Evolutionary conservation across 2,797 vertebrate species (phyloP), one percentile per base, ranked within the genome.

Genomic region (Heterohyrax brucei): DNA sequence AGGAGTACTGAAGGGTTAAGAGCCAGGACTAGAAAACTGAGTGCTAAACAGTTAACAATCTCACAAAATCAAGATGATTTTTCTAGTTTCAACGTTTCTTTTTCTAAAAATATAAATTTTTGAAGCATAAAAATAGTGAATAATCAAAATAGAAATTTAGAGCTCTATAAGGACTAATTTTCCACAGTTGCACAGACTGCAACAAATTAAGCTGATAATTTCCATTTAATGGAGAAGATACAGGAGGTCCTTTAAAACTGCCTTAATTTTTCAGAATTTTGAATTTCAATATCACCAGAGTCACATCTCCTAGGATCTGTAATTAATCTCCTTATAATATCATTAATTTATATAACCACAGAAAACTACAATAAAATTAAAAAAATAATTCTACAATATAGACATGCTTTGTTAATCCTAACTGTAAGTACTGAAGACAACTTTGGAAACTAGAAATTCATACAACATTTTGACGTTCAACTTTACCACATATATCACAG

Each of bases 231-330:
- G 59, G 62, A 61, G 12, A 88, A 84, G 64, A 89, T 75, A 78
- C 3, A 86, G 61, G 44, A 91, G 46, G 64, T 5, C 44, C 33
- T 88, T 64, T 87, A 21, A 93, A 70, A 28, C 13, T 89, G 33
- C 46, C 78, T 88, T 59, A 61, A 39, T 68, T 92, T 94, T 96
- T 72, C 59, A 79, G 79, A 75, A 81, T 77, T 94, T 66, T 59
- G 12, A 24, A 59, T 89, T 80, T 95, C 4, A 39, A 1, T 62
- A 77, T 81, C 85, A 68, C 39, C 14, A 2, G 10, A 62, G 81
- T 53, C 22, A 12, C 4, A 39, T 48, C 44, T 68, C 80, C 80
- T 64, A 21, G 46, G 22, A 44, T n/a, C 72, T 77, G 77, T n/a
- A 73, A 93, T 26, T 88, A 94, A 95, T 39, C 10, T 93, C n/a